A percentile compares a stretch with the other conserved stretches of the same genome.
These are phyloP conservation scores for Onychomys torridus DNA, from an alignment of 2,797 vertebrate genomes.

Conservation along the genomic window DNA sequence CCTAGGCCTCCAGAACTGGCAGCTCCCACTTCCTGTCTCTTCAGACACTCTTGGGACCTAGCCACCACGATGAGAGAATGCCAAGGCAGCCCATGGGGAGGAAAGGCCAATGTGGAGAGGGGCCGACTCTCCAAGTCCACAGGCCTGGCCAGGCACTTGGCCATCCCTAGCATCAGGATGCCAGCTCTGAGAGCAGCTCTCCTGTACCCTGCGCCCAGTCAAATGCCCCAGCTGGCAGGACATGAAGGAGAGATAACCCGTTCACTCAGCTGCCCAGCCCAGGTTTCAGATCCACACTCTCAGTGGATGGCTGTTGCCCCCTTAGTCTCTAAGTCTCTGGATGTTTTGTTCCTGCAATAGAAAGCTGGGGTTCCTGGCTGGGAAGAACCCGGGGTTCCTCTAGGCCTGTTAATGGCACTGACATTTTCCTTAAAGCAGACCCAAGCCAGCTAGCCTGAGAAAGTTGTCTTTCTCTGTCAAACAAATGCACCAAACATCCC, in stretches of 20 bases:
- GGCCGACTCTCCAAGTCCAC: background rate
- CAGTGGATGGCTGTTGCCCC: too few species aligned
- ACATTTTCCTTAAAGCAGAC: background rate
- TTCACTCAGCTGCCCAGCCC: background rate
- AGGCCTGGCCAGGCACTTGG: constrained; percentile 6
- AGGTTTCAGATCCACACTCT: background rate
- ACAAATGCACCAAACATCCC: background rate
- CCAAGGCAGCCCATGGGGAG: constrained; percentile 53
- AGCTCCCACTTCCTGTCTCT: constrained; percentile 66
- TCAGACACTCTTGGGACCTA: constrained; percentile 56
- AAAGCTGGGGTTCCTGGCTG: background rate
- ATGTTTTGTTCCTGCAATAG: background rate
- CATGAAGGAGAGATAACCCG: background rate
- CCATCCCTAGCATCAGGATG: background rate
- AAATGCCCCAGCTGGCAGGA: background rate
- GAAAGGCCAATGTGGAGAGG: constrained; percentile 24
- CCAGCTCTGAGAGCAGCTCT: background rate
- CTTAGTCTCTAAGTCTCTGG: background rate
- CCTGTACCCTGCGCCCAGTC: background rate
- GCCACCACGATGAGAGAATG: constrained; percentile 3
- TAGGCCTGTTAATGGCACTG: background rate
- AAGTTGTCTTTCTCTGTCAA: background rate
- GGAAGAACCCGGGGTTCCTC: background rate
- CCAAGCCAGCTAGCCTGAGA: too few species aligned
- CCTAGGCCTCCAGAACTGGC: constrained; percentile 60